phyloP scores from a whole-genome alignment of 2,113 vertebrate species.

The Macquaria ambigua region DNA sequence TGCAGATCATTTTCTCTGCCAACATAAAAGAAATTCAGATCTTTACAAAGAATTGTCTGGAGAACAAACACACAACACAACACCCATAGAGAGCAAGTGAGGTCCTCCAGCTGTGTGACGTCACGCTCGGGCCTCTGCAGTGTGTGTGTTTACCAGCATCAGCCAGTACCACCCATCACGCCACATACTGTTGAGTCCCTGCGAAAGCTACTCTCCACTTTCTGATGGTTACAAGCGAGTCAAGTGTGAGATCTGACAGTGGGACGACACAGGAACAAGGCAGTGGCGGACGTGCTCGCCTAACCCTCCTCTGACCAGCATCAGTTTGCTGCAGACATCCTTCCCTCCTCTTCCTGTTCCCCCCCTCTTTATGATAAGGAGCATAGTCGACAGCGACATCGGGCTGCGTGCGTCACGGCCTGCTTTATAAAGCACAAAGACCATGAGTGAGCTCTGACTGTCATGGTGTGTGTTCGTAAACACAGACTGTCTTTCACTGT shows the following conservation, averaged over 20 bases:
- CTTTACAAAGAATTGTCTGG: not conserved
- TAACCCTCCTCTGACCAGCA: constrained; percentile 28
- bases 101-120: constrained; percentile 32
- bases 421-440: constrained; percentile 54
- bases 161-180: constrained; percentile 56
- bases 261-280: constrained; percentile 63
- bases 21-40: not conserved
- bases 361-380: constrained; percentile 13
- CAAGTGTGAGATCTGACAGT: constrained; percentile 76
- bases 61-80: constrained; percentile 10
- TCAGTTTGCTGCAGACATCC: constrained; percentile 39
- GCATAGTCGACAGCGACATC: constrained; percentile 42
- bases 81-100: not conserved
- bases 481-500: constrained; percentile 76
- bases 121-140: constrained; percentile 26
- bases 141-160: constrained; percentile 27
- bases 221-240: constrained; percentile 50
- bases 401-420: constrained; percentile 38
- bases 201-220: constrained; percentile 35
- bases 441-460: constrained; percentile 47
- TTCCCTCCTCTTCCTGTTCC: constrained; percentile 45
- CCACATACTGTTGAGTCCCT: constrained; percentile 62
- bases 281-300: not conserved
- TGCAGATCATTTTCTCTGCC: not conserved
- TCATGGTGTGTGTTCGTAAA: constrained; percentile 57